Base-by-base conservation (phyloP, 1,140 invertebrate genomes). In the Drosophila quadrilineata region DNA sequence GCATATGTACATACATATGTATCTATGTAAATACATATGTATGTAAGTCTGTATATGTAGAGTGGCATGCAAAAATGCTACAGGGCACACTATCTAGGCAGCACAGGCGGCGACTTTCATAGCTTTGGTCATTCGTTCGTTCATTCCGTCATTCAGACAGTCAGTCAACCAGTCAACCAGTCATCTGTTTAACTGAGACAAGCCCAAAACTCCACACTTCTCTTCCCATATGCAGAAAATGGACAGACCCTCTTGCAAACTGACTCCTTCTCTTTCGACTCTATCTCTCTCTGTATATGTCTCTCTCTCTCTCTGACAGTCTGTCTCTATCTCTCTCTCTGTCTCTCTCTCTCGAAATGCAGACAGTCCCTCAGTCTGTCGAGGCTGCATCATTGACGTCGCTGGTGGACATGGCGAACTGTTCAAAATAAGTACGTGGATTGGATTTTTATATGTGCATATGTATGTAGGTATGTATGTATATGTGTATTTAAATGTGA, bases 391-490 rank as follows among this genome's bases (percentile, higher is more conserved):
- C 77, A 70, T 70, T 82, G 74, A 79, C 75, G 75, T 79, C 41
- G 56, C 63, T 72, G 54, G 62, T 52, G 71, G 60, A 71, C 67
- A 77, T 84, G 74, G 77, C 79, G 65, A 73, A 85, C 77, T 77
- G 79, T 84, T 77, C 77, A 62, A 85, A 84, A 82, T 82, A 82
- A 84, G 76, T 84, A 82, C 84, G 72, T 60, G 65, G 56, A 45
- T 56, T 53, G 26, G 43, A 31, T 16, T 43, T 21, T 26, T 43
- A 19, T 35, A n/a, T 36, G 9, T 19, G 9, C 26, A n/a, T 49
- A 29, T 63, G 40, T 40, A 24, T 45, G 56, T 52, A 12, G 43
- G 29, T 46, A 14, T 29, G 52, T 74, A 12, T 14, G 33, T 36
- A 49, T 64, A 77, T 60, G 57, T 73, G 77, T 84, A 82, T 84